Evolutionary conservation across 2,797 vertebrate genomes (phyloP).

Genomic region (Tenualosa thibaudeaui): DNA sequence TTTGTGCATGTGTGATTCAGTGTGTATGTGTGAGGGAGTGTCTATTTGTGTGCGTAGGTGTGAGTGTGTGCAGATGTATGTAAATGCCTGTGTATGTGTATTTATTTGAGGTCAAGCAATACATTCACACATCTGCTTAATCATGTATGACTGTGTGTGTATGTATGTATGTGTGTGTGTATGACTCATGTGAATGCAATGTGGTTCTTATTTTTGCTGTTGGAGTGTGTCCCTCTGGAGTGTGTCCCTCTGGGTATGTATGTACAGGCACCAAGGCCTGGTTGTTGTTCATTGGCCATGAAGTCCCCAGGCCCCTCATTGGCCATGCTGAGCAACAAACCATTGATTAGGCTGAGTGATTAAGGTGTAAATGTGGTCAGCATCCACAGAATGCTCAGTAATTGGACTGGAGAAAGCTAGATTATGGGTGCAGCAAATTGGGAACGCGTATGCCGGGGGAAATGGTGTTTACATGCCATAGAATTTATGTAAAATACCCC

Average conservation of each 20-base stretch:
- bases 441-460: neutral
- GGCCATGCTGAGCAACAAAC: constrained; percentile 54
- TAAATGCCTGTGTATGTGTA: neutral
- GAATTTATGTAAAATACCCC: neutral
- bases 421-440: constrained; percentile 48
- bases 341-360: constrained; percentile 71
- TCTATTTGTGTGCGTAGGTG: constrained; percentile 46
- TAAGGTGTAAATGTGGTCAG: constrained; percentile 66
- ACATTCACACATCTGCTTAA: no score
- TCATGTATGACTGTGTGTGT: neutral
- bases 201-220: neutral
- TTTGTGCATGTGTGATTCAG: neutral
- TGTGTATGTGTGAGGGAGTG: neutral
- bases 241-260: neutral
- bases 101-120: neutral
- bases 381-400: constrained; percentile 66
- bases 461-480: neutral
- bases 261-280: neutral
- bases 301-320: constrained; percentile 27
- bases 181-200: neutral
- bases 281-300: neutral
- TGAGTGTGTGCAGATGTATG: constrained; percentile 35
- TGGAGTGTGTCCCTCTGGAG: no score
- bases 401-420: constrained; percentile 69
- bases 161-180: neutral